Base-by-base conservation (phyloP, 2,888 invertebrate genomes). In the Hylaea fasciaria region DNA sequence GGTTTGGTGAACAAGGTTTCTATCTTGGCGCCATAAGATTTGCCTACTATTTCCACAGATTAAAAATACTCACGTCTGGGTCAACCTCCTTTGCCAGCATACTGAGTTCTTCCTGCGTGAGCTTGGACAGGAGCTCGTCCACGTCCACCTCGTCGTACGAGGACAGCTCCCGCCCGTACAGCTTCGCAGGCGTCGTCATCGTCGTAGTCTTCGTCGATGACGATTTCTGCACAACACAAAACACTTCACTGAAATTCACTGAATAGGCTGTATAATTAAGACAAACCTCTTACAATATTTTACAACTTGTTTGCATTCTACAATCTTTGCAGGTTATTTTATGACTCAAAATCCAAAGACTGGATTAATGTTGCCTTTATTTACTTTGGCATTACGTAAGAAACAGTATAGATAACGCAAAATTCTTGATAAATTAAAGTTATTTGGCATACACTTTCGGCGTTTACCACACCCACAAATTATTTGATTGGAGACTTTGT, bases 81-180 rank as follows among this genome's bases (percentile, higher is more conserved):
- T 99, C 99, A 74, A 99, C 98, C 94, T 99, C 99, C 93, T 98
- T 98, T 79, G 99, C 98, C 80, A 99, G 94, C 89, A 99, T 97
- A 81, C 97, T 98, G 73, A 99, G 96, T 93, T 99, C 99, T 85
- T 98, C 99, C 51, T 97, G 95, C 62, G 98, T 96, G 69, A 99
- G 94, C 86, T 99, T 98, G 57, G 97, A 94, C 77, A 99, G 93
- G 64, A 99, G 94, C 77, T 98, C 97, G 85, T 99, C 99, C 73
- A 99, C 97, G 87, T 99, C 98, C 81, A 98, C 95, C 87, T 98
- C 97, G 86, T 98, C 98, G 85, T 97, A 98, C 77, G 96, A 95
- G 81, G 96, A 96, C 78, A 98, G 93, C 89, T 98, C 97, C 89
- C 96, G 96, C 78, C 98, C 97, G 83, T 96, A 97, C 76, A 98